Base-by-base conservation (phyloP, 2,797 vertebrate species). In the Microctenopoma steveboyesi region DNA sequence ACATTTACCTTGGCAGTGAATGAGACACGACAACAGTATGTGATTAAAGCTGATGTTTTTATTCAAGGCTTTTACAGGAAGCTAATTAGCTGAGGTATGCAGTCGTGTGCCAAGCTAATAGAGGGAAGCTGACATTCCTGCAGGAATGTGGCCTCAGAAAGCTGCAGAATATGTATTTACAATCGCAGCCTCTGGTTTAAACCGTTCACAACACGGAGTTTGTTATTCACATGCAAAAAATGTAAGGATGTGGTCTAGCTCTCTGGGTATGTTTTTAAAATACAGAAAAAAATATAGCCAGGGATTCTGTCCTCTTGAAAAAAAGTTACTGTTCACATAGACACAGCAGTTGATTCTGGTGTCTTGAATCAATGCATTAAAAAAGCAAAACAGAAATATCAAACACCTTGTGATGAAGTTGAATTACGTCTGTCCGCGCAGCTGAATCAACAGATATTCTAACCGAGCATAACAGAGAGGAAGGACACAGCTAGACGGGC, bases 41-140 rank as follows among this genome's bases (percentile, higher is more conserved):
- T 95, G 95, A 96, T 96, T 95, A 95, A 94, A 94, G 94, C 91
- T 89, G 85, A 81, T 96, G 91, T 94, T 94, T 93, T 94, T 92
- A 92, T 95, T 95, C 94, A 95, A 95, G 91, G 86, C 84, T 91
- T 95, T 95, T 95, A 94, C 96, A 97, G 97, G 97, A 98, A 98
- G 95, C 95, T 94, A 95, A 97, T 98, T 96, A 96, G 92, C 86
- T 76, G 76, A 94, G 96, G 95, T 96, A 98, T 97, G 95, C 69
- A 67, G 86, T 91, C 78, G 82, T 92, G 92, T 94, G 94, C 95
- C 92, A 95, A 93, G 86, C 91, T 76, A 83, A 88, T 88, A 94
- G 93, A 92, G 72, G 95, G 95, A 92, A 92, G 94, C 90, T 95
- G 93, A 94, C 89, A 7, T 94, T 95, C 93, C 92, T 94, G 91